Conservation (phyloP, 2,888 invertebrate genomes). For the Drosophila heteroneura region DNA sequence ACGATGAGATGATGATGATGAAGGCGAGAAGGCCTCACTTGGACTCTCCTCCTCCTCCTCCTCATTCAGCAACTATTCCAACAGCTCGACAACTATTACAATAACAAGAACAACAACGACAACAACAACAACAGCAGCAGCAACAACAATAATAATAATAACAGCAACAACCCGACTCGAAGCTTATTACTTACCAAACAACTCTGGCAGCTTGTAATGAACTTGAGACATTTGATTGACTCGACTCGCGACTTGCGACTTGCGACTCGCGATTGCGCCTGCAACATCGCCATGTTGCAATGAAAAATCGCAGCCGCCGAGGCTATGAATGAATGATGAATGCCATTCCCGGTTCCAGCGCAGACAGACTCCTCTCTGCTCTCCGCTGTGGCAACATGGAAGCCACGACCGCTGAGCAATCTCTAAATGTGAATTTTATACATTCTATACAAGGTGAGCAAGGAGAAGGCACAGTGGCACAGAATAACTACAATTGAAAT, state of each 20-base stretch:
- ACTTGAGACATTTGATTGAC: conserved; percentile 78
- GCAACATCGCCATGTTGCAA: conserved; percentile 68
- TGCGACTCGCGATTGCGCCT: conserved; percentile 22
- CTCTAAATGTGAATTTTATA: conserved; percentile 75
- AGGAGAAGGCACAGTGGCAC: conserved; percentile 56
- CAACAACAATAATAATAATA: conserved; percentile 14
- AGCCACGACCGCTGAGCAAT: conserved; percentile 51
- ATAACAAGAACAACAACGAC: conserved; percentile 10
- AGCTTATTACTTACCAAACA: conserved; percentile 76
- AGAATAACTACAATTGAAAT: not conserved
- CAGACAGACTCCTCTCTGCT: conserved; percentile 10
- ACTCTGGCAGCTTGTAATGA: conserved; percentile 75
- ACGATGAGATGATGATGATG: conserved; percentile 50
- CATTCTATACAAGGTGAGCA: conserved; percentile 69
- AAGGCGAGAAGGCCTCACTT: conserved; percentile 37
- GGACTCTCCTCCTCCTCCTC: conserved; percentile 12
- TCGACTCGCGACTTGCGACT: conserved; percentile 29
- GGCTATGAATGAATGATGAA: conserved; percentile 79
- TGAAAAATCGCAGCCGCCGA: conserved; percentile 59
- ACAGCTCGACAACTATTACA: conserved; percentile 60
- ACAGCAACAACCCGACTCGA: conserved; percentile 41
- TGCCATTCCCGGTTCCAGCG: conserved; percentile 46
- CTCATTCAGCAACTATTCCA: conserved; percentile 47
- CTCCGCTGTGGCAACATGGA: conserved; percentile 43
- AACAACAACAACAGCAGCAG: conserved; percentile 11